These are phyloP conservation scores for Leuciscus idus DNA, from an alignment of 2,113 vertebrate species.

Conservation along the genomic window DNA sequence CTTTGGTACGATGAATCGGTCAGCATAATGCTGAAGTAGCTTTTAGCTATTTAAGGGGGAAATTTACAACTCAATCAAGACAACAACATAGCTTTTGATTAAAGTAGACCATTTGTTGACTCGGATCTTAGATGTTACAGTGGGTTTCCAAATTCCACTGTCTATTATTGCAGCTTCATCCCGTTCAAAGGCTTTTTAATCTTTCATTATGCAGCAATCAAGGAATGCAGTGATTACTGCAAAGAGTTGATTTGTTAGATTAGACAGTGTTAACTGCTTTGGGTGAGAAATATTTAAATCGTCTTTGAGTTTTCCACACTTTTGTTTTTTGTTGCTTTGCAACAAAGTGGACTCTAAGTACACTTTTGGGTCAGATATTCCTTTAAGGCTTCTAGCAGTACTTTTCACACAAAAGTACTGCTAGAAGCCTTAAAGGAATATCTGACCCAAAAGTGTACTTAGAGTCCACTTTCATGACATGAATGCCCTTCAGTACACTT, in stretches of 20 bases:
- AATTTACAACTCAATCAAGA: conserved; percentile 14
- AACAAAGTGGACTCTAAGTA: not conserved
- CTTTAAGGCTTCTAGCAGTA: too few species aligned
- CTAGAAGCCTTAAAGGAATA: not conserved
- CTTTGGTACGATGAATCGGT: not conserved
- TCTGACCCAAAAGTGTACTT: not conserved
- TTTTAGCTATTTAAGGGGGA: not conserved
- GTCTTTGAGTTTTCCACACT: conserved; percentile 12
- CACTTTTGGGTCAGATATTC: too few species aligned
- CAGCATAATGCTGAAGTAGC: conserved; percentile 9
- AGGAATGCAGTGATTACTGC: not conserved
- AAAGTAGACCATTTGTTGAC: not conserved
- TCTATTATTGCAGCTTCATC: not conserved
- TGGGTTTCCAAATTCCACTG: not conserved
- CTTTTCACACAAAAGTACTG: not conserved
- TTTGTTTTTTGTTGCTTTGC: not conserved
- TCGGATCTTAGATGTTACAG: not conserved
- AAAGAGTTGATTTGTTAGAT: not conserved
- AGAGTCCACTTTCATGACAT: not conserved
- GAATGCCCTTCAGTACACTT: not conserved
- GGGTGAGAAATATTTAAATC: not conserved
- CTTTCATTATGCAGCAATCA: not conserved
- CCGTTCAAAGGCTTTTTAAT: not conserved
- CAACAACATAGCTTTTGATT: conserved; percentile 23
- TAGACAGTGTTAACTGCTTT: not conserved